These are phyloP conservation scores for Camelus bactrianus DNA, from an alignment of 2,113 vertebrate species.

Conservation along the genomic window DNA sequence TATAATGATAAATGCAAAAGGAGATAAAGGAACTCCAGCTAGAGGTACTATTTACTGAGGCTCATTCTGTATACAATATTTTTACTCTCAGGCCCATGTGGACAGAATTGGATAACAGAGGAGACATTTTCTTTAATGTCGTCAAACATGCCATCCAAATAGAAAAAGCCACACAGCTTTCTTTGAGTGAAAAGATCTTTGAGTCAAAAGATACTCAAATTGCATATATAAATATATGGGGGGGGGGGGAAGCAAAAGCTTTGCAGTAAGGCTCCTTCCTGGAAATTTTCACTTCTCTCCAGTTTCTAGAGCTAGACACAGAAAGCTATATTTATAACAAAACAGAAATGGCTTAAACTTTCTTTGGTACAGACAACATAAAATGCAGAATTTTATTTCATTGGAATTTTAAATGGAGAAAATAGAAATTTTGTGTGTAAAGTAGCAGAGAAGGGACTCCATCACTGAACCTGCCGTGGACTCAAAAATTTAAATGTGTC, in stretches of 20 bases:
- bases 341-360: conserved; percentile 31
- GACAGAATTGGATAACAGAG: not conserved
- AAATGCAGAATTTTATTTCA: conserved; percentile 63
- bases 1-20: not conserved
- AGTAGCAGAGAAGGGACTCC: not conserved
- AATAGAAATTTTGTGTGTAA: not conserved
- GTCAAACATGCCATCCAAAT: not conserved
- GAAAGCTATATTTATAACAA: conserved; percentile 37
- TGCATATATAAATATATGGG: not conserved
- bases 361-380: conserved; percentile 15
- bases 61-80: too few relatives aligned
- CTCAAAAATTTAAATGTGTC: conserved; percentile 49
- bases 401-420: conserved; percentile 64
- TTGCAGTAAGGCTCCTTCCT: not conserved
- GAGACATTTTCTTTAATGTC: not conserved
- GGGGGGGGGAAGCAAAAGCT: not conserved
- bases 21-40: not conserved
- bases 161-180: not conserved
- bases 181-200: not conserved
- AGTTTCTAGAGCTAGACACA: conserved; percentile 43
- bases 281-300: not conserved
- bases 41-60: not conserved
- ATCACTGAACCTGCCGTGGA: not conserved
- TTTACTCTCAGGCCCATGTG: not conserved
- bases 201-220: not conserved